Evolutionary conservation across 2,888 invertebrate species (phyloP).

Genomic region (Neoitamus cyanurus): DNA sequence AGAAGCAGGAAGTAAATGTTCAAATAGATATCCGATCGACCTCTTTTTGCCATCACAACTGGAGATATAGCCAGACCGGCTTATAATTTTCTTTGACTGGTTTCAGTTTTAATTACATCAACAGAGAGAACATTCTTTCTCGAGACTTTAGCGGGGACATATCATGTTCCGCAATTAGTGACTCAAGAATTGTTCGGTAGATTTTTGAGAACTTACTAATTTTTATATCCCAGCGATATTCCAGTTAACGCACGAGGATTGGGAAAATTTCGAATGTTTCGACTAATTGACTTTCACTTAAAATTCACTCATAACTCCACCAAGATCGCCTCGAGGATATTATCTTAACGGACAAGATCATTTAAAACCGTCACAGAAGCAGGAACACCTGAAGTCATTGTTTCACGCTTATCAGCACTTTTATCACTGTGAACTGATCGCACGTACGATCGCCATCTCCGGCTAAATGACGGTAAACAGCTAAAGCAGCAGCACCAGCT

Average conservation of each 20-base stretch:
- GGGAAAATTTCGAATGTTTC: background rate
- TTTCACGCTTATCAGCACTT: conserved; percentile 24
- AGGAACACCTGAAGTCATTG: conserved; percentile 7
- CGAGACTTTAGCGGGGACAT: background rate
- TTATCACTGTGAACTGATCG: conserved; percentile 29
- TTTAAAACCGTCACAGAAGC: background rate
- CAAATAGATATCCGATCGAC: background rate
- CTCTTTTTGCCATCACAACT: background rate
- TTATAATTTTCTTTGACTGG: conserved; percentile 2
- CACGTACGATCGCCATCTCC: background rate
- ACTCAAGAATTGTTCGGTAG: background rate
- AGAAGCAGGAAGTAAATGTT: background rate
- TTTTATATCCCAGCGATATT: background rate
- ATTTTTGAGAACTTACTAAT: background rate
- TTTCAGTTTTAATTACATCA: background rate
- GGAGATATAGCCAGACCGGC: background rate
- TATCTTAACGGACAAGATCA: conserved; percentile 6
- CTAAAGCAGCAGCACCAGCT: background rate
- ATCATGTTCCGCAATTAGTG: background rate
- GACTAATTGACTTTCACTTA: background rate
- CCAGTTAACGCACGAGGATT: background rate
- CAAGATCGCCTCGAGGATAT: background rate
- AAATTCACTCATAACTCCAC: background rate
- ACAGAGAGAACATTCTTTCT: background rate
- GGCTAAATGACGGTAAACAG: conserved; percentile 26